phyloP scores from a whole-genome alignment of 2,797 vertebrate species.

The Hydrophis major region DNA sequence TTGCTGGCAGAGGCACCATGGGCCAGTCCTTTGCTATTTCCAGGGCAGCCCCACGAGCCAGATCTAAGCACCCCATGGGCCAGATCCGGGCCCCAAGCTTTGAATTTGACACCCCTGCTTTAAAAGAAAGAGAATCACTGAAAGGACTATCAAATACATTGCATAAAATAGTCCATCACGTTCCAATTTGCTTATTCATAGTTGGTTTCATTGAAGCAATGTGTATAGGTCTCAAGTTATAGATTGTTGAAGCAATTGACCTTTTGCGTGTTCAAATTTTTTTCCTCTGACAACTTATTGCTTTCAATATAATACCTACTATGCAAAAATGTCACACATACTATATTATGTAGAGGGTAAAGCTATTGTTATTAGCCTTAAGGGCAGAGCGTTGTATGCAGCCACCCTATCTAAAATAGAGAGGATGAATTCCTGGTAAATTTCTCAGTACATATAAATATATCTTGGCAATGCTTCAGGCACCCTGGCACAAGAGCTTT shows the following conservation, averaged over 20 bases:
- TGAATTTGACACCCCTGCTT: too few relatives aligned
- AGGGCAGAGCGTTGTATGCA: conserved; percentile 31
- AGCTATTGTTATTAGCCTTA: conserved; percentile 40
- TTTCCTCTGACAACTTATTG: background rate
- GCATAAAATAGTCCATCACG: background rate
- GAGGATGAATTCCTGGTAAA: background rate
- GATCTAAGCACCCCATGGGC: too few relatives aligned
- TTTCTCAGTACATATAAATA: background rate
- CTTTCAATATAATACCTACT: conserved; percentile 12
- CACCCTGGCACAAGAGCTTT: conserved; percentile 34
- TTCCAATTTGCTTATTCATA: background rate
- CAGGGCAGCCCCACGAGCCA: too few relatives aligned
- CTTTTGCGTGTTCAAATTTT: background rate
- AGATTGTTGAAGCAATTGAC: background rate
- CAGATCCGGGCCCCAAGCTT: too few relatives aligned
- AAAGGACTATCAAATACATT: background rate
- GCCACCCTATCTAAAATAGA: background rate
- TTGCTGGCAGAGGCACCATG: too few relatives aligned
- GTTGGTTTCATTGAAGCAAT: background rate
- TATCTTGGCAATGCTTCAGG: background rate
- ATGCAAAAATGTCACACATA: conserved; percentile 35
- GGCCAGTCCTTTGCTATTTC: too few relatives aligned
- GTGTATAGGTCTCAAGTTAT: background rate
- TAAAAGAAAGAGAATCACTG: background rate
- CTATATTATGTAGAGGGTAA: conserved; percentile 36